Percentiles rank a stretch among this genome's conserved stretches.
Evolutionary conservation across 2,113 vertebrate species (phyloP).

Genomic region (Grus americana): DNA sequence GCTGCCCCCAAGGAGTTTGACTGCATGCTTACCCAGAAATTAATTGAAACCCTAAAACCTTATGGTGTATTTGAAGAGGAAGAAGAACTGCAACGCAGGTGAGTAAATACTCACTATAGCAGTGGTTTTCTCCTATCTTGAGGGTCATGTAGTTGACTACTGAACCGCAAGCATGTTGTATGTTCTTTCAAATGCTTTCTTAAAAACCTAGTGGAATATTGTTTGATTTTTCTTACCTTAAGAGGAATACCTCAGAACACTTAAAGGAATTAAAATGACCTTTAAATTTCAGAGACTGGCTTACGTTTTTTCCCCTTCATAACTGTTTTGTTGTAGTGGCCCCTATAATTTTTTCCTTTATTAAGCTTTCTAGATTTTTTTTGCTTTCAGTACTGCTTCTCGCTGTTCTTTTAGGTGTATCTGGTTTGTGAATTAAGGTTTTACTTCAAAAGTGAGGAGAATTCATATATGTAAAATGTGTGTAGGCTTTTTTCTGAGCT

Average conservation of each 20-base stretch:
- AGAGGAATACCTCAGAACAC: background rate
- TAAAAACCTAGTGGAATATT: background rate
- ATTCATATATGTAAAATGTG: background rate
- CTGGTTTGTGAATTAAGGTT: background rate
- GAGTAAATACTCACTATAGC: background rate
- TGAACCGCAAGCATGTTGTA: background rate
- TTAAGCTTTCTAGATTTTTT: background rate
- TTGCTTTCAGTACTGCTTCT: background rate
- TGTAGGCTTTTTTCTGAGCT: background rate
- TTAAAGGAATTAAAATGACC: background rate
- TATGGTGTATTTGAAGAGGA: conserved; percentile 89
- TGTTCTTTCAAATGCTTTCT: background rate
- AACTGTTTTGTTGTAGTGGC: background rate
- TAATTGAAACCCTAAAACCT: conserved; percentile 84
- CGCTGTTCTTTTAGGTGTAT: background rate
- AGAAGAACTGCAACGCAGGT: conserved; percentile 88
- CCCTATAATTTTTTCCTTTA: background rate
- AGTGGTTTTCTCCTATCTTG: background rate
- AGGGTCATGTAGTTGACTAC: background rate
- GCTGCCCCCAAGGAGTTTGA: conserved; percentile 86
- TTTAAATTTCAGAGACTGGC: background rate
- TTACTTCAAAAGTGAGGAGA: background rate
- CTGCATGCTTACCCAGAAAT: conserved; percentile 83
- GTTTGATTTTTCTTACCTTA: background rate
- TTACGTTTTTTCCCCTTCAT: background rate